Evolutionary conservation across 2,113 vertebrate species (phyloP).

Genomic region (Myocastor coypus): DNA sequence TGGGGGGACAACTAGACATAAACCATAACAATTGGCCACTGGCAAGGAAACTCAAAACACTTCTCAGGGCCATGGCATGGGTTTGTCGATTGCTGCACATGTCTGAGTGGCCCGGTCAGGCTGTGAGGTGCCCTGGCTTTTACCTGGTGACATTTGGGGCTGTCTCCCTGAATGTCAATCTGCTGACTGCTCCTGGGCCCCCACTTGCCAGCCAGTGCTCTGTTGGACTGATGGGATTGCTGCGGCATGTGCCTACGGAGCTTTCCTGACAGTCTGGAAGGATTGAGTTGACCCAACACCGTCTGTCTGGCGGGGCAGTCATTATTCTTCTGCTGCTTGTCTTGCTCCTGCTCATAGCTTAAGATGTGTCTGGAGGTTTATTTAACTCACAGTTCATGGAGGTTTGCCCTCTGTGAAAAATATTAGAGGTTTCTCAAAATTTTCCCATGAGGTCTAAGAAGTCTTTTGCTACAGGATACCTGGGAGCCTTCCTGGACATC

Average conservation of each 20-base stretch:
- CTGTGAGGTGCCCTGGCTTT: constrained; percentile 59
- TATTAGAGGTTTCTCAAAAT: not conserved
- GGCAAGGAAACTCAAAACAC: not conserved
- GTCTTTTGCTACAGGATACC: not conserved
- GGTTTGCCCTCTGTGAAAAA: no score
- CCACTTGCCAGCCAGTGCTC: constrained; percentile 16
- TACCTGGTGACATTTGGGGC: constrained; percentile 68
- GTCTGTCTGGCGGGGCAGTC: constrained; percentile 59
- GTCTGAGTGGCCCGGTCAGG: constrained; percentile 34
- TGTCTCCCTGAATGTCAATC: constrained; percentile 62
- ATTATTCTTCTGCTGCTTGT: constrained; percentile 71
- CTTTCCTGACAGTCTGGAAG: constrained; percentile 50
- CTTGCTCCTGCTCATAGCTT: constrained; percentile 45
- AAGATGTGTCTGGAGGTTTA: constrained; percentile 25
- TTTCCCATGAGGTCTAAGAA: not conserved
- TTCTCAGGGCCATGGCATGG: not conserved
- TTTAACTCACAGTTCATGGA: no score
- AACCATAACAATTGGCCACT: not conserved
- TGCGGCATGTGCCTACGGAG: not conserved
- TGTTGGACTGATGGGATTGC: not conserved
- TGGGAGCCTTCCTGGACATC: not conserved
- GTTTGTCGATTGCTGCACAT: not conserved
- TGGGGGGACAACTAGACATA: no score
- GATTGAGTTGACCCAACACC: constrained; percentile 65
- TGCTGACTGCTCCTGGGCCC: not conserved